These are phyloP conservation scores for Phyllotreta striolata DNA, from an alignment of 2,888 invertebrate genomes.

Conservation along the genomic window DNA sequence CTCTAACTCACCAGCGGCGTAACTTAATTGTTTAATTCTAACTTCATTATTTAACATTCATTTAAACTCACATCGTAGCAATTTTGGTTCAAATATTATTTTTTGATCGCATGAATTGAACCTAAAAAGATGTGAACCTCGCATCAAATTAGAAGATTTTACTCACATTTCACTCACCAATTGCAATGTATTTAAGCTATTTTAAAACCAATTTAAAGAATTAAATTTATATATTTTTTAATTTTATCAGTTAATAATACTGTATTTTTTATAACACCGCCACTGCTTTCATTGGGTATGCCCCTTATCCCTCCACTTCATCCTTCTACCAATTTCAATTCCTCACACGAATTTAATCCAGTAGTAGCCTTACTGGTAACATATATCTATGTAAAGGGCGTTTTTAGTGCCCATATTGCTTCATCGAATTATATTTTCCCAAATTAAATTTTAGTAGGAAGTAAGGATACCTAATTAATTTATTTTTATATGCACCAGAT, in stretches of 20 bases:
- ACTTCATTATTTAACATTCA: background rate
- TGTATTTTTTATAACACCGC: constrained; percentile 3
- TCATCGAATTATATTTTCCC: constrained; percentile 33
- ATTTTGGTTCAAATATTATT: too few relatives aligned
- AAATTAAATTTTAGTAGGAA: constrained; percentile 20
- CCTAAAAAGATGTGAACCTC: background rate
- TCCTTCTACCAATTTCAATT: constrained; percentile 38
- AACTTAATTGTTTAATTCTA: background rate
- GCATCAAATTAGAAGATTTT: too few relatives aligned
- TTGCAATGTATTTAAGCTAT: too few relatives aligned
- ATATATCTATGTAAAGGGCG: constrained; percentile 37
- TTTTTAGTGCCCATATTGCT: constrained; percentile 25
- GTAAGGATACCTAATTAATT: background rate
- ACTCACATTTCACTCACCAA: too few relatives aligned
- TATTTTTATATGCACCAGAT: too few relatives aligned
- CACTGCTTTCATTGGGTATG: constrained; percentile 10
- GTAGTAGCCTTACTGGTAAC: constrained; percentile 33
- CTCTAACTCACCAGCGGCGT: constrained; percentile 4
- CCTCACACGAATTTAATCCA: constrained; percentile 44
- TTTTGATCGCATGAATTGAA: too few relatives aligned
- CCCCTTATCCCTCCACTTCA: constrained; percentile 6
- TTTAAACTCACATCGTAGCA: background rate
- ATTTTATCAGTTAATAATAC: background rate
- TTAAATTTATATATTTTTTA: too few relatives aligned
- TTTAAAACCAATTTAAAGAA: too few relatives aligned